Evolutionary conservation across 2,113 vertebrate genomes (phyloP), one percentile per base, ranked within the genome.

Genomic region (Zeus faber): DNA sequence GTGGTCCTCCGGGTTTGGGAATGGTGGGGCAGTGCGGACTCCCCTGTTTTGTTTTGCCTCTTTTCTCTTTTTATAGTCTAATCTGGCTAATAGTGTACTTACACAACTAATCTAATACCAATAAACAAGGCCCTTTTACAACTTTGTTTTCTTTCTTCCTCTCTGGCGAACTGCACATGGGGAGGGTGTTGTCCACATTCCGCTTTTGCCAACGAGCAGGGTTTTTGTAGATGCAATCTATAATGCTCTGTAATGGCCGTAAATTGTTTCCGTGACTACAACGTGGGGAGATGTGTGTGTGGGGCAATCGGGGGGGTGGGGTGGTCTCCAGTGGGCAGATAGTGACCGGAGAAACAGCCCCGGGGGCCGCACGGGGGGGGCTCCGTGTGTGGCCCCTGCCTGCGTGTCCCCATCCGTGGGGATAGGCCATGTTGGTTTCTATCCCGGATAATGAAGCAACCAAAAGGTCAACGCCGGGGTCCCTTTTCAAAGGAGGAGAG

Each of bases 201-300:
- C 37, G 46, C 43, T 88, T 77, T 83, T 69, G 82, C 83, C 89
- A 74, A 86, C 14, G 49, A 33, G 29, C 8, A 33, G 79, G 45
- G 49, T 76, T 86, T 82, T 81, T 82, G 70, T 75, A 85, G 88
- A 91, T 92, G 73, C 62, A 89, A 92, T 93, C 92, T 92, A 89
- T 89, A 95, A 91, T 90, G 67, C 80, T 70, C 81, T 72, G 65
- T 93, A 93, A 92, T 93, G 72, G 90, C 85, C 83, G 86, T 87
- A 91, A 92, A 93, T 93, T 93, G 88, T 91, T 93, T 93, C 93
- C 92, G 87, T 91, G 90, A 92, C 90, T 90, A 89, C 87, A 89
- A 83, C 82, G 85, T n/a, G n/a, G n/a, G 89, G 87, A 84, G 83
- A 82, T 86, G 81, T 89, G 87, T 81, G 78, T 93, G 93, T 81